Conservation (phyloP, 2,888 invertebrate species). For the Euproctis similis region DNA sequence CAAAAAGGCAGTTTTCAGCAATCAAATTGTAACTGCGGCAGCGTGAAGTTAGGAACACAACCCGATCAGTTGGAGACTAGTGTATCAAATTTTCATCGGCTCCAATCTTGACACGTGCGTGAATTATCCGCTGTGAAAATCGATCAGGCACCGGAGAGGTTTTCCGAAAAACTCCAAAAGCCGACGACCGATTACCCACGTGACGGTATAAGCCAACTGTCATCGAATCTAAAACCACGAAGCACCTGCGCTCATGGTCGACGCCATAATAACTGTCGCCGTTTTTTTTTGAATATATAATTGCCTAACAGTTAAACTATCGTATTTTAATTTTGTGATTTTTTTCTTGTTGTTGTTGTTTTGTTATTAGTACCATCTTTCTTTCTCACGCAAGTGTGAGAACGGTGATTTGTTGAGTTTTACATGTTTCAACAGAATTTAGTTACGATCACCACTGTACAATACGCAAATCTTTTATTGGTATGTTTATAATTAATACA, state of each 20-base stretch:
- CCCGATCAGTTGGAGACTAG: conserved; percentile 41
- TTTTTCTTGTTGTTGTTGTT: too few species aligned
- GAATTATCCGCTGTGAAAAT: conserved; percentile 70
- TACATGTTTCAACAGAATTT: conserved; percentile 47
- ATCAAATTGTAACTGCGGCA: conserved; percentile 39
- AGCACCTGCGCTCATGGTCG: conserved; percentile 56
- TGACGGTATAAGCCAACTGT: conserved; percentile 51
- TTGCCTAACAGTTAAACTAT: conserved; percentile 61
- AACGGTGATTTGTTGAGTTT: conserved; percentile 47
- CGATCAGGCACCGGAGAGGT: conserved; percentile 51
- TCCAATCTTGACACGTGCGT: conserved; percentile 60
- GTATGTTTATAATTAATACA: conserved; percentile 32
- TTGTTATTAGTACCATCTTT: too few species aligned
- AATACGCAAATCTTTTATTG: conserved; percentile 51
- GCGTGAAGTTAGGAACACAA: conserved; percentile 24
- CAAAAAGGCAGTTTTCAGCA: conserved; percentile 25
- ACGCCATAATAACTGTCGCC: conserved; percentile 60
- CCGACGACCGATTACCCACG: conserved; percentile 60
- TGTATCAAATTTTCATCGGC: conserved; percentile 46
- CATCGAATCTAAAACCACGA: conserved; percentile 59
- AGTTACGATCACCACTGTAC: conserved; percentile 43
- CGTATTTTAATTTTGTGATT: conserved; percentile 53
- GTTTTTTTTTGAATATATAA: conserved; percentile 60
- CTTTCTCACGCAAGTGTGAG: conserved; percentile 71
- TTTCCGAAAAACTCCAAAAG: conserved; percentile 57